These are phyloP conservation scores for Oryzias melastigma DNA, from an alignment of 2,113 vertebrate genomes.

Conservation along the genomic window DNA sequence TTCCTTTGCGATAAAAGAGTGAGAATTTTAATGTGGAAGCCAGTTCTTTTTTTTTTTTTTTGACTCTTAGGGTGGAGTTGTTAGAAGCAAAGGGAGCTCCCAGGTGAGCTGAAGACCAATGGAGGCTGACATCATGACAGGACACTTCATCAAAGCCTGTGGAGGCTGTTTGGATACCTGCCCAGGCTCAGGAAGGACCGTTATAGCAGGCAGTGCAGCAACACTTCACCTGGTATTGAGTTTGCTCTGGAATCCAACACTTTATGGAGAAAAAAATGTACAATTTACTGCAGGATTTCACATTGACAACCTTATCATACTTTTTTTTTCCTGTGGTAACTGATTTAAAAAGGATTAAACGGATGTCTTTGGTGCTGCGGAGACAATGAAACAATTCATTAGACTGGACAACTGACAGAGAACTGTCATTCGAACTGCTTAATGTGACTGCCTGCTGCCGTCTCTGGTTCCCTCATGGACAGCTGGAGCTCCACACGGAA, in stretches of 20 bases:
- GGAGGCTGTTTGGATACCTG: conserved; percentile 59
- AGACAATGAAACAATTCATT: no score
- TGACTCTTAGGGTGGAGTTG: conserved; percentile 30
- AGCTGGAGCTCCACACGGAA: neutral
- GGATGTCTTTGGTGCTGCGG: no score
- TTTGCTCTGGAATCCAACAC: conserved; percentile 17
- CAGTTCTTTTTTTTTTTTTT: conserved; percentile 4
- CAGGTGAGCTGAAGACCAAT: conserved; percentile 63
- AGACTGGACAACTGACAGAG: neutral
- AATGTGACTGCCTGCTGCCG: neutral
- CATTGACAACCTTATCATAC: no score
- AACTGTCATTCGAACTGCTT: neutral
- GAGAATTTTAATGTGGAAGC: conserved; percentile 18
- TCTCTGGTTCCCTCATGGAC: neutral
- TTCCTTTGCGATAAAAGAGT: conserved; percentile 4
- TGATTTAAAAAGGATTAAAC: conserved; percentile 13
- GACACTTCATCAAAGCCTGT: conserved; percentile 70
- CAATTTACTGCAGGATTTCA: no score
- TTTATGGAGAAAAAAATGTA: no score
- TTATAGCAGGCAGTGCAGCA: conserved; percentile 35
- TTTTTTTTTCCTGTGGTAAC: conserved; percentile 16
- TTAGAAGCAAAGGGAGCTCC: conserved; percentile 53
- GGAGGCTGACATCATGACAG: conserved; percentile 71
- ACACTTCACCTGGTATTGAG: conserved; percentile 29
- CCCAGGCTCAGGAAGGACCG: conserved; percentile 44